These are phyloP conservation scores for Temnothorax curvispinosus DNA, from an alignment of 1,140 invertebrate species.

Conservation along the genomic window DNA sequence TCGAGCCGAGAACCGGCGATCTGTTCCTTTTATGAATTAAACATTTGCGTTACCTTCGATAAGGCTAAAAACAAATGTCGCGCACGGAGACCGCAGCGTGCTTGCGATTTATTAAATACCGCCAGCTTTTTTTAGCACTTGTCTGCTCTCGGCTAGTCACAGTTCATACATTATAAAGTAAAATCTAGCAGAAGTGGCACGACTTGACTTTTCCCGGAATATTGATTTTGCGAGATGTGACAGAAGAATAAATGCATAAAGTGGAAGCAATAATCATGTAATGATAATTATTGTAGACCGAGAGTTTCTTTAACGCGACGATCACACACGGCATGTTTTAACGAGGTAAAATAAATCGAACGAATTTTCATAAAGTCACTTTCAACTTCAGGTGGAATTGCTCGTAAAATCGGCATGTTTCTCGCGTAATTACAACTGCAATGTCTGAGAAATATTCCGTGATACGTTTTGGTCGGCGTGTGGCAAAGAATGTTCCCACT, in stretches of 20 bases:
- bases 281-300: not conserved
- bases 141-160: not conserved
- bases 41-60: not conserved
- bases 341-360: not conserved
- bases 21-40: slow-evolving; percentile 21
- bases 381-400: not conserved
- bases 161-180: slow-evolving; percentile 12
- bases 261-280: not conserved
- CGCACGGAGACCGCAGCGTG: not conserved
- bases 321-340: not conserved
- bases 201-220: not conserved
- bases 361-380: not conserved
- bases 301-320: not conserved
- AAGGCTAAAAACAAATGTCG: slow-evolving; percentile 20
- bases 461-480: not conserved
- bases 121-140: not conserved
- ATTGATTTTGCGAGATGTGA: not conserved
- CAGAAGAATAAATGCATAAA: not conserved
- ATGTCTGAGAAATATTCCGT: not conserved
- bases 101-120: slow-evolving; percentile 33
- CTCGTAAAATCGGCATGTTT: not conserved
- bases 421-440: not conserved
- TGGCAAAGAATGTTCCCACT: not conserved
- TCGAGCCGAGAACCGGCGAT: not conserved
- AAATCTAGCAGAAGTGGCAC: not conserved